Evolutionary conservation across 1,140 invertebrate species (phyloP).

Genomic region (Drosophila micromelanica): DNA sequence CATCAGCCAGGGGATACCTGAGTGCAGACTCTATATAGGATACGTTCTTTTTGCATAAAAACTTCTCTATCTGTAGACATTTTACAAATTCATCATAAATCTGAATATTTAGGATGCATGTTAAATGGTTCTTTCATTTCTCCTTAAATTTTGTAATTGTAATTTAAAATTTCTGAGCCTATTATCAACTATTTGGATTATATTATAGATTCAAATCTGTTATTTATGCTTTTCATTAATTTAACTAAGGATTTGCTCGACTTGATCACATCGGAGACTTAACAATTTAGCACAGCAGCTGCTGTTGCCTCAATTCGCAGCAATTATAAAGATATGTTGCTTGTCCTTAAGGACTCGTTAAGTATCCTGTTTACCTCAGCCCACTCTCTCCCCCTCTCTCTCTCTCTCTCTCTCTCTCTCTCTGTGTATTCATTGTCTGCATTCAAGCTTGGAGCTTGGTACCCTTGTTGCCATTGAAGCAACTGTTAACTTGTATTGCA

Average conservation of each 20-base stretch:
- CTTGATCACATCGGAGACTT: slow-evolving; percentile 5
- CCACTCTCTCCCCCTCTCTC: not conserved
- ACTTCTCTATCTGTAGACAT: too few species aligned
- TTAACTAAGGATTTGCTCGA: not conserved
- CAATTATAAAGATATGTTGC: slow-evolving; percentile 20
- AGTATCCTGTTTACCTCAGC: not conserved
- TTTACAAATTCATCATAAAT: too few species aligned
- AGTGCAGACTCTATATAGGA: not conserved
- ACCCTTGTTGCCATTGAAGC: not conserved
- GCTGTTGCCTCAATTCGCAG: not conserved
- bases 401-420: not conserved
- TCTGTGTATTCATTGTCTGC: not conserved
- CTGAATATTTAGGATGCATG: too few species aligned
- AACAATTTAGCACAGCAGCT: slow-evolving; percentile 2
- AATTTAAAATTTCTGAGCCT: not conserved
- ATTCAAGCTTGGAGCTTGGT: not conserved
- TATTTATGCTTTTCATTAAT: slow-evolving; percentile 23
- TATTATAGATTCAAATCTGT: slow-evolving; percentile 5
- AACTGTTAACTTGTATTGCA: slow-evolving; percentile 34
- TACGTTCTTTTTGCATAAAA: too few species aligned
- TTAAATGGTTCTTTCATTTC: not conserved
- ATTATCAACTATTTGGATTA: slow-evolving; percentile 6
- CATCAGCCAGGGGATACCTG: slow-evolving; percentile 3
- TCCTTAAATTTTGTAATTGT: not conserved
- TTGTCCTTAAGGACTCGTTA: not conserved